phyloP scores from a whole-genome alignment of 2,797 vertebrate genomes.

The Halcyon chelicuti region DNA sequence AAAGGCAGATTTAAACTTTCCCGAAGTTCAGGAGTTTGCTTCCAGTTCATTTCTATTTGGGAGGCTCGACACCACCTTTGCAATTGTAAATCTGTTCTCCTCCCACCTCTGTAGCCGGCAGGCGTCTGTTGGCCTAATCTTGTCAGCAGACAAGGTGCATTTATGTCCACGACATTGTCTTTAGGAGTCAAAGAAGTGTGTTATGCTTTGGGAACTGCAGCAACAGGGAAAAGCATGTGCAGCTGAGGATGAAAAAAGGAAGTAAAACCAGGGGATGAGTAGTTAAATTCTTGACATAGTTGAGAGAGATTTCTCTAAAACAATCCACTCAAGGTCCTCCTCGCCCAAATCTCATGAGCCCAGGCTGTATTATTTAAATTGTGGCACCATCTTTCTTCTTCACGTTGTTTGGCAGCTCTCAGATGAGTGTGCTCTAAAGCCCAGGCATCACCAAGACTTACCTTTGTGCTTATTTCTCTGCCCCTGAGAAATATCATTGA shows the following conservation, averaged over 20 bases:
- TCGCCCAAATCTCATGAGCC: background rate
- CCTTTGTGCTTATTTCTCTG: background rate
- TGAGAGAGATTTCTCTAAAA: background rate
- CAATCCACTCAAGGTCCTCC: background rate
- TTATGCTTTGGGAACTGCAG: background rate
- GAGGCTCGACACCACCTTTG: slow-evolving; percentile 5
- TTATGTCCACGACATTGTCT: background rate
- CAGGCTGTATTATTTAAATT: background rate
- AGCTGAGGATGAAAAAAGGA: background rate
- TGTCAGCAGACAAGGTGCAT: background rate
- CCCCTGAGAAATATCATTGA: background rate
- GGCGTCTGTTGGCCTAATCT: background rate
- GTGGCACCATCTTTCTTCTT: background rate
- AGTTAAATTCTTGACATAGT: slow-evolving; percentile 37
- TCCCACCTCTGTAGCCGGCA: background rate
- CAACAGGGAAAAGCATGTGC: background rate
- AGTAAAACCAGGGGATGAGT: background rate
- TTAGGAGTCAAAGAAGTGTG: background rate
- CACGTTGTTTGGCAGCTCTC: background rate
- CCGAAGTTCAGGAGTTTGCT: slow-evolving; percentile 63
- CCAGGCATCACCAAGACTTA: background rate
- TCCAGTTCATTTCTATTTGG: slow-evolving; percentile 30
- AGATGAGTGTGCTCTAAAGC: background rate
- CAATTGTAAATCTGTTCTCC: slow-evolving; percentile 5
- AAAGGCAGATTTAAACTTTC: slow-evolving; percentile 66